Conservation (phyloP, 2,113 vertebrate genomes). For the Ictidomys tridecemlineatus region DNA sequence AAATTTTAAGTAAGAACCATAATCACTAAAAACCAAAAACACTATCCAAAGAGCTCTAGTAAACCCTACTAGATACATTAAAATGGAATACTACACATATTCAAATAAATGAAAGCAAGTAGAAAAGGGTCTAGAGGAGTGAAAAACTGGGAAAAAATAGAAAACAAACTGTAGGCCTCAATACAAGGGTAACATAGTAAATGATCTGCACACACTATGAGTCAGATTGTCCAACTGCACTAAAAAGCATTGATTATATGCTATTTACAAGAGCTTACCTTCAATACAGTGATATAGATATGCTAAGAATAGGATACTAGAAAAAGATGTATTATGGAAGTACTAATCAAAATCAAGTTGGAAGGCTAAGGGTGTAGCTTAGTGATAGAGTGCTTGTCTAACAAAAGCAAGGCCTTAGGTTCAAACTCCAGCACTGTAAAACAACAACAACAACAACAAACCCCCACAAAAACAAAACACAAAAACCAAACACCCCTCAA, state of each 20-base stretch:
- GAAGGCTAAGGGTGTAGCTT: not conserved
- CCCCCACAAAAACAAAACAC: too few species aligned
- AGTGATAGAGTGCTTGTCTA: not conserved
- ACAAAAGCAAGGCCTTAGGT: not conserved
- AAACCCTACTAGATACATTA: not conserved
- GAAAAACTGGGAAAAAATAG: not conserved
- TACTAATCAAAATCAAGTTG: not conserved
- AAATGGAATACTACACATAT: not conserved
- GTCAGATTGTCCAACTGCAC: not conserved
- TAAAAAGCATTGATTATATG: not conserved
- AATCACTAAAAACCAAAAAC: not conserved
- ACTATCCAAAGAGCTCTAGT: not conserved
- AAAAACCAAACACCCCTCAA: too few species aligned
- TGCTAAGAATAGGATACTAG: not conserved
- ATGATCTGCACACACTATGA: not conserved
- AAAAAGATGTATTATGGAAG: not conserved
- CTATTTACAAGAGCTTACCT: not conserved
- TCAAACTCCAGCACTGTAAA: not conserved
- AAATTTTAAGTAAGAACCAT: constrained; percentile 4
- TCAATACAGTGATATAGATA: not conserved
- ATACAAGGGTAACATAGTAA: not conserved
- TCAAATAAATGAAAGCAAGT: not conserved
- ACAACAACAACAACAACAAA: too few species aligned
- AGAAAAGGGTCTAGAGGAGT: not conserved
- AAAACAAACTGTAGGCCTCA: not conserved